Evolutionary conservation across 2,888 invertebrate genomes (phyloP), one percentile per base, ranked within the genome.

Genomic region (Drosophila pullipes): DNA sequence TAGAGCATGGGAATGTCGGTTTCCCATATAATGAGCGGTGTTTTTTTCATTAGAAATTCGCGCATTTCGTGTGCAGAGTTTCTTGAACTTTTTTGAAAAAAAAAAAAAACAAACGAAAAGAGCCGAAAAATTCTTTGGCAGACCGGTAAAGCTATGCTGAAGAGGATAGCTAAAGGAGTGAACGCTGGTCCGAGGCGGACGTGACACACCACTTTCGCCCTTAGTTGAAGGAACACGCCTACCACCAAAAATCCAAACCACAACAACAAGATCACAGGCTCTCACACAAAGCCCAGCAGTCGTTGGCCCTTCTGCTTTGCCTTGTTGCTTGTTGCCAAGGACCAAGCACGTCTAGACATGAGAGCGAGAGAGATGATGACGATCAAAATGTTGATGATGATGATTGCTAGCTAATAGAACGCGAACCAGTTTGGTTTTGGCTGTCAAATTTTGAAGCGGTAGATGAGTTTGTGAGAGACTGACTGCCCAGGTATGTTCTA

Each of bases 161-260:
- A 44, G 53, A 65, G 58, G 74, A 69, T 71, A 64, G 61, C 57
- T 74, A 72, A 76, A 69, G 55, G 68, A 81, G 63, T 71, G 55
- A 81, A 85, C 85, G 82, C 71, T 86, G 76, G 83, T 85, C 85
- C 80, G 88, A 65, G 58, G 54, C 59, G 60, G 63, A 81, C 72
- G 76, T 89, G 82, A 77, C 78, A 70, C 62, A 85, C 66, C 69
- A 87, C 90, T 86, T 86, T 89, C 90, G 86, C 88, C 77, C 72
- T 85, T 73, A 69, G 78, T 87, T 81, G 75, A 85, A 78, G 83
- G 75, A 78, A 82, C 79, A 76, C 72, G 80, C 87, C 84, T 83
- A 53, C 75, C 54, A 41, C 58, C 30, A 58, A 44, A 58, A 30
- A 18, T 37, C 18, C 37, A 2, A 41, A 31, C 13, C 31, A 68